A percentile compares a stretch with the other conserved stretches of the same genome.
Evolutionary conservation across 2,113 vertebrate genomes (phyloP).

Genomic region (Andinoacara biseriatus): DNA sequence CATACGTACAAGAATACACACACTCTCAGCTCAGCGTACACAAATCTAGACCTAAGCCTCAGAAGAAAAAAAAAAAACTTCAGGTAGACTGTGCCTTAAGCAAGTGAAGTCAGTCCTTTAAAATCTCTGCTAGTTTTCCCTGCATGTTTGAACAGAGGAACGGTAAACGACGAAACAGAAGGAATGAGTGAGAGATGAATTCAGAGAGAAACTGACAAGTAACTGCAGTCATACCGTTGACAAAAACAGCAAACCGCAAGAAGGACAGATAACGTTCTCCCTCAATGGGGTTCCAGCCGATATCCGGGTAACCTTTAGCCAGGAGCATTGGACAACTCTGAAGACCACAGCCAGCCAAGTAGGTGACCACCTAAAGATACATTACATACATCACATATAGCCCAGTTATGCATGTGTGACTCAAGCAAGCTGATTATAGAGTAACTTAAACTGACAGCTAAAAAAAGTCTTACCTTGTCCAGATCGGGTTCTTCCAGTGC

Average conservation of each 20-base stretch:
- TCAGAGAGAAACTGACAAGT: not conserved
- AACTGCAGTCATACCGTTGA: conserved; percentile 84
- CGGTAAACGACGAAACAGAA: not conserved
- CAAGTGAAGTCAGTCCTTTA: not conserved
- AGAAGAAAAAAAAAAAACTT: not conserved
- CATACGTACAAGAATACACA: not conserved
- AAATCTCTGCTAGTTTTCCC: not conserved
- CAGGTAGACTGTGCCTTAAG: not conserved
- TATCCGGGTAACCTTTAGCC: conserved; percentile 94
- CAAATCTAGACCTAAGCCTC: not conserved
- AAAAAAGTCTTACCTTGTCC: conserved; percentile 84
- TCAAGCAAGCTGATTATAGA: fast-evolving
- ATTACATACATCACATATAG: conserved; percentile 22
- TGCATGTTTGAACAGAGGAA: not conserved
- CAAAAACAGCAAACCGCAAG: conserved; percentile 96
- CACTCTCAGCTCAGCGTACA: not conserved
- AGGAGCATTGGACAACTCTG: conserved; percentile 96
- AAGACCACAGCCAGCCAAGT: conserved; percentile 95
- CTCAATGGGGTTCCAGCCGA: conserved; percentile 99
- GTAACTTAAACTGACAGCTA: not conserved
- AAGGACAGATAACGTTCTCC: conserved; percentile 98
- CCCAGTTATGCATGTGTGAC: not conserved
- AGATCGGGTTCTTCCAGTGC: conserved; percentile 95
- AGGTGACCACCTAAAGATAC: conserved; percentile 90
- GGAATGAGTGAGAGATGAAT: not conserved